These are phyloP conservation scores for Drosophila merina DNA, from an alignment of 2,888 invertebrate genomes.

Conservation along the genomic window DNA sequence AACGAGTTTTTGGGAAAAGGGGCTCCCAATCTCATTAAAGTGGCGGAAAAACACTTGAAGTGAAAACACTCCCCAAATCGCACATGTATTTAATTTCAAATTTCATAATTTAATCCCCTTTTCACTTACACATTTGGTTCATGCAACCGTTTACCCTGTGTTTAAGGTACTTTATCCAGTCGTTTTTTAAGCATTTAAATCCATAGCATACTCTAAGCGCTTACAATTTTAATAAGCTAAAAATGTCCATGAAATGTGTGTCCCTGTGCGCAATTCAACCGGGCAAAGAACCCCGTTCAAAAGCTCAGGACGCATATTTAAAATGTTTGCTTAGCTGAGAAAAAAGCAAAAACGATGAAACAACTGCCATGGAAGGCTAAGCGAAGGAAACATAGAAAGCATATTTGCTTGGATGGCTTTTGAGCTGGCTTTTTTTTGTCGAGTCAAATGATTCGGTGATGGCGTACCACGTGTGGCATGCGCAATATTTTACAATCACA, in stretches of 20 bases:
- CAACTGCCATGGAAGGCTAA: constrained; percentile 1
- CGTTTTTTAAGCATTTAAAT: constrained; percentile 25
- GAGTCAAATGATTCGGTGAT: constrained; percentile 2
- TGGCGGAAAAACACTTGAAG: neutral
- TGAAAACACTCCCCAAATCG: neutral
- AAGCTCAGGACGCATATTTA: constrained; percentile 36
- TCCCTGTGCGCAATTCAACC: constrained; percentile 23
- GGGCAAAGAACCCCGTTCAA: constrained; percentile 29
- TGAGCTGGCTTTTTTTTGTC: constrained; percentile 3
- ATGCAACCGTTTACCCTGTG: constrained; percentile 10
- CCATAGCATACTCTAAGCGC: constrained; percentile 40
- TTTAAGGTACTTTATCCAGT: constrained; percentile 1
- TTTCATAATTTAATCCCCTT: neutral
- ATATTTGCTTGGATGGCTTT: constrained; percentile 8
- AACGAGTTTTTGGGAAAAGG: neutral
- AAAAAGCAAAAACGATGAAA: constrained; percentile 10
- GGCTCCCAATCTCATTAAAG: neutral
- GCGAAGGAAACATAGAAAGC: constrained; percentile 10
- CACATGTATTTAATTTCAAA: neutral
- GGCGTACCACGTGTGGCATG: constrained; percentile 18
- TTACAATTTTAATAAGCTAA: constrained; percentile 49
- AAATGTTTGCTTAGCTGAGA: constrained; percentile 35
- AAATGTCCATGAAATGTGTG: constrained; percentile 42
- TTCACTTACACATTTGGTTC: neutral
- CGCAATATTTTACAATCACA: constrained; percentile 13